Evolutionary conservation across 2,113 vertebrate genomes (phyloP), one percentile per base, ranked within the genome.

Genomic region (Tetrao urogallus): DNA sequence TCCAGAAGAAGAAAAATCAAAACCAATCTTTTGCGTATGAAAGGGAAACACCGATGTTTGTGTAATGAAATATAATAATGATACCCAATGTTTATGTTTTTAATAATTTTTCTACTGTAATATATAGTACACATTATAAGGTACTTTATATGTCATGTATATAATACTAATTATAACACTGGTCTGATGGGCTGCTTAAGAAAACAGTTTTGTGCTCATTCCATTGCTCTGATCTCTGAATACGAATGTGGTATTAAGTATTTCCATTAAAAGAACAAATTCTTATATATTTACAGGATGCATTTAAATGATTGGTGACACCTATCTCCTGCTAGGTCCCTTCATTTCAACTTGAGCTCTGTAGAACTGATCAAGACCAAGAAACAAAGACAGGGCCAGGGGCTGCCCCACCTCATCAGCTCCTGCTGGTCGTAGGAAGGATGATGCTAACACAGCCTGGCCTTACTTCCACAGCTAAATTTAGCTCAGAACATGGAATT

Each of bases 381-480:
- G 70, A 54, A 88, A 1, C 28, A 56, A 72, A 92, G 72, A 16
- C 75, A 77, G 73, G 66, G 47, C 60, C 15, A 22, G 64, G 27
- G 27, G 11, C 19, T 42, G 32, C 38, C 38, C 82, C 2, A 1
- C 17, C 58, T 71, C 18, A 9, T 1, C 42, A 43, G 2, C 60
- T 54, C 47, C 22, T 0, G 0, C 7, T 3, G 7, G 25, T 9
- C 24, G 24, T 3, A 66, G 0, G 9, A 66, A 45, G 36, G 74
- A 64, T 4, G 8, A 63, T 21, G 28, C 10, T 21, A 8, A 20
- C 48, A 65, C 64, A 16, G 18, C 75, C 34, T 56, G 16, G 25
- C 28, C 56, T 38, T 66, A 30, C 22, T 72, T 54, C 66, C 42
- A 42, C 11, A 52, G 34, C 34, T 69, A 72, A 16, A 60, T 24